phyloP scores from a whole-genome alignment of 2,888 invertebrate genomes.

The Amitus sp. region DNA sequence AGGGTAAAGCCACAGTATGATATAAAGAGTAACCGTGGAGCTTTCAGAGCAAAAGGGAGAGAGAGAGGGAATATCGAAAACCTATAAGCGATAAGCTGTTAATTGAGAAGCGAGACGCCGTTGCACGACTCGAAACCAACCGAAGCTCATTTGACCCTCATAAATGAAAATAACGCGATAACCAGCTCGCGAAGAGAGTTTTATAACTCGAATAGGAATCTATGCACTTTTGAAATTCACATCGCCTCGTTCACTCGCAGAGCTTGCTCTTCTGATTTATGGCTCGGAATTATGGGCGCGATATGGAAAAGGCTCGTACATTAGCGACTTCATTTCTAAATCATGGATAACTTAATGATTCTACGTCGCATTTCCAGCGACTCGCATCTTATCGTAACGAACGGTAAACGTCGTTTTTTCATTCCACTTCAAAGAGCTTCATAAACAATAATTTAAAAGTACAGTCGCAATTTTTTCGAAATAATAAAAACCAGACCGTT shows the following conservation, averaged over 20 bases:
- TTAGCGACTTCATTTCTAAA: background rate
- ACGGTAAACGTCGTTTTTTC: background rate
- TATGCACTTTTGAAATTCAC: background rate
- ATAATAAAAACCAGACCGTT: no score
- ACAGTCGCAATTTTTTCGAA: background rate
- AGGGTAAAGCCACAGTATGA: no score
- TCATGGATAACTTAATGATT: background rate
- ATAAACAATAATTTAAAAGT: conserved; percentile 2
- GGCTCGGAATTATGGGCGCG: background rate
- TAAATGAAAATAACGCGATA: conserved; percentile 28
- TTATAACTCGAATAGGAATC: background rate
- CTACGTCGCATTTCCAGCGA: background rate
- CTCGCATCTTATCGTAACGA: background rate
- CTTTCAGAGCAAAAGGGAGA: no score
- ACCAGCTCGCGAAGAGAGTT: conserved; percentile 7
- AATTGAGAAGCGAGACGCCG: conserved; percentile 62
- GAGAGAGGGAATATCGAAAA: conserved; percentile 58
- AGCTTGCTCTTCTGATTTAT: background rate
- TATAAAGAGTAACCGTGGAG: no score
- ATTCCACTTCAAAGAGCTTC: background rate
- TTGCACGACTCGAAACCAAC: conserved; percentile 39
- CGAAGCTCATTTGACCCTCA: conserved; percentile 27
- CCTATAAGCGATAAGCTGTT: conserved; percentile 62
- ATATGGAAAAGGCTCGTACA: background rate
- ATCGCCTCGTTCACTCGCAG: background rate